phyloP scores from a whole-genome alignment of 1,140 invertebrate genomes.

The Grapholita molesta region DNA sequence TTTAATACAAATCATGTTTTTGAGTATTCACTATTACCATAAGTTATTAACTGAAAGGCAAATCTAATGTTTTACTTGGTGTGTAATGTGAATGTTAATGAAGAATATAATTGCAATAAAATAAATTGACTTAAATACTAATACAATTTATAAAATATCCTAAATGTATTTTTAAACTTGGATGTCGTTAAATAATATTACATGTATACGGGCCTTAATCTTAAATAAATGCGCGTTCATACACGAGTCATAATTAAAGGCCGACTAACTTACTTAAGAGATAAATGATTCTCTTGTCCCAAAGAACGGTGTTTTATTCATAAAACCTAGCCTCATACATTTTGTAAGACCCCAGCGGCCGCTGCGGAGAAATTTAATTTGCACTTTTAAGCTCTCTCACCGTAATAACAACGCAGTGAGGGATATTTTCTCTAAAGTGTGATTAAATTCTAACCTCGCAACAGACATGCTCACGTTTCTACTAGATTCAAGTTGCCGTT shows the following conservation, averaged over 20 bases:
- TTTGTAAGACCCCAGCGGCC: constrained; percentile 41
- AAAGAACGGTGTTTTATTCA: constrained; percentile 36
- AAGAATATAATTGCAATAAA: too few relatives aligned
- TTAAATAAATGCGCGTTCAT: background rate
- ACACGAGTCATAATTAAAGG: background rate
- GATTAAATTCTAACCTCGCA: constrained; percentile 17
- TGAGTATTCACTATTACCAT: too few relatives aligned
- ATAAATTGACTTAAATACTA: too few relatives aligned
- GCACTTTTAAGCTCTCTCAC: constrained; percentile 34
- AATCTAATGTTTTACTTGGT: too few relatives aligned
- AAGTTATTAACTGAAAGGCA: too few relatives aligned
- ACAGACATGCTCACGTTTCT: background rate
- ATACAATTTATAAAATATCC: too few relatives aligned
- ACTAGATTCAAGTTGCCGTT: background rate
- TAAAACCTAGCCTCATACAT: constrained; percentile 44
- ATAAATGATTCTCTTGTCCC: background rate
- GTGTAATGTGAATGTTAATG: too few relatives aligned
- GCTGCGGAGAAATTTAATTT: constrained; percentile 46
- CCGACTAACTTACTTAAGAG: background rate
- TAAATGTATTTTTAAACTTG: too few relatives aligned
- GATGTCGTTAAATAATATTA: too few relatives aligned
- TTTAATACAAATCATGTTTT: too few relatives aligned
- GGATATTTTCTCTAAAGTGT: constrained; percentile 24
- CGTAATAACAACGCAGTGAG: constrained; percentile 21
- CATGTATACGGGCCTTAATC: background rate